Percentiles rank a stretch among this genome's conserved stretches.
Evolutionary conservation across 1,140 invertebrate genomes (phyloP).

Genomic region (Sogatella furcifera): DNA sequence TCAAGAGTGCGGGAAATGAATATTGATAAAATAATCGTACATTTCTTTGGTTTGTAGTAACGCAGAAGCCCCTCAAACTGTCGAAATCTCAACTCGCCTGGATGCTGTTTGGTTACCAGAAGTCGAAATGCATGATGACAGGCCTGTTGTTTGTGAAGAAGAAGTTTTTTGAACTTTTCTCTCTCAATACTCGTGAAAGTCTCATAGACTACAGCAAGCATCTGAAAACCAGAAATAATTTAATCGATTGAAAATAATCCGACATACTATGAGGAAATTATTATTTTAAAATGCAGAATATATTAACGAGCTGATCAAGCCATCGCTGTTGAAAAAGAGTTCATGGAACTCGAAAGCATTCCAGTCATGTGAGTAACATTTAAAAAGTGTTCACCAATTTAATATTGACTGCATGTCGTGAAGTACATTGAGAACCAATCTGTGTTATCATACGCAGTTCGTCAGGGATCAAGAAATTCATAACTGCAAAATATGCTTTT

Average conservation of each 20-base stretch:
- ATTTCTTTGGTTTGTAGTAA: conserved; percentile 62
- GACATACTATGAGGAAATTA: neutral
- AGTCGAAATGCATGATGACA: conserved; percentile 73
- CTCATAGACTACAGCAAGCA: conserved; percentile 85
- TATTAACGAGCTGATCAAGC: conserved; percentile 4
- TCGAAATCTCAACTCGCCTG: conserved; percentile 52
- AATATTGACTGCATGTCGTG: no score
- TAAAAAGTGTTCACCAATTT: no score
- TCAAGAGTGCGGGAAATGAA: conserved; percentile 13
- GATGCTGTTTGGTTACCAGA: conserved; percentile 59
- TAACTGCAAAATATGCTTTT: no score
- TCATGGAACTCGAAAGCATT: no score
- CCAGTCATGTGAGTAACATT: no score
- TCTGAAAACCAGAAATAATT: conserved; percentile 35
- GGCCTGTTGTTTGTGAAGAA: conserved; percentile 72
- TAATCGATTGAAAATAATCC: no score
- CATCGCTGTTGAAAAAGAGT: no score
- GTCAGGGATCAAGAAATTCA: no score
- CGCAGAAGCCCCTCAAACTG: conserved; percentile 75
- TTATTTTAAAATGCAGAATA: neutral
- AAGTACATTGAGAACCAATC: no score
- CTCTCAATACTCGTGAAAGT: conserved; percentile 80
- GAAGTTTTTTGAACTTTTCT: conserved; percentile 74
- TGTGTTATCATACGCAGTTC: no score
- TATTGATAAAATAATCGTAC: conserved; percentile 38